Conservation (phyloP, 2,888 invertebrate species). For the Drosophila dives region DNA sequence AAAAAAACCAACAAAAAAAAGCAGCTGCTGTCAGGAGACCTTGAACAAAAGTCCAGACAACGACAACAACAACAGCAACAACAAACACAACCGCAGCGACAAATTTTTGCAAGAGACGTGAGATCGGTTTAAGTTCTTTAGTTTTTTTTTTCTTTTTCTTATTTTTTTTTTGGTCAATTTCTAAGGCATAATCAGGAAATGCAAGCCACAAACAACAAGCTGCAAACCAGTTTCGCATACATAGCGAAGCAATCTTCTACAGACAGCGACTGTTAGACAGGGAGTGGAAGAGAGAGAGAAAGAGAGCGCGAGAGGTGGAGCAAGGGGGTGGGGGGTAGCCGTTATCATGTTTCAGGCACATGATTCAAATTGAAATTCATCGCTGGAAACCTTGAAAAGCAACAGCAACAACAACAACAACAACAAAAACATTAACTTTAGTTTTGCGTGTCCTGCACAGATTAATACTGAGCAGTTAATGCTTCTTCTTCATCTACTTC, state of each 20-base stretch:
- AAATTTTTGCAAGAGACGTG: constrained; percentile 57
- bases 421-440: constrained; percentile 25
- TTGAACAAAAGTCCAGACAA: constrained; percentile 61
- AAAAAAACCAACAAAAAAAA: constrained; percentile 26
- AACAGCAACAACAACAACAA: neutral
- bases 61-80: constrained; percentile 26
- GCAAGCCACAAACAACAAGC: constrained; percentile 52
- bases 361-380: constrained; percentile 71
- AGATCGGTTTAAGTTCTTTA: constrained; percentile 14
- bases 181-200: constrained; percentile 79
- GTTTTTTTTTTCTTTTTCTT: constrained; percentile 2
- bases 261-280: constrained; percentile 17
- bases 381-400: constrained; percentile 49
- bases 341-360: constrained; percentile 79
- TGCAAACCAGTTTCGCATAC: constrained; percentile 58
- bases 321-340: constrained; percentile 9
- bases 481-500: constrained; percentile 9
- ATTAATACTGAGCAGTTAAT: constrained; percentile 48
- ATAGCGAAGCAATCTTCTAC: constrained; percentile 36
- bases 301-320: constrained; percentile 3
- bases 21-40: constrained; percentile 71
- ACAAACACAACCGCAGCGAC: constrained; percentile 62
- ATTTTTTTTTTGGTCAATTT: constrained; percentile 59
- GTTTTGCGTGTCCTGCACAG: constrained; percentile 75
- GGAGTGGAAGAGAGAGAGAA: neutral